Evolutionary conservation across 2,797 vertebrate genomes (phyloP), one percentile per base, ranked within the genome.

Genomic region (Hoplostethus atlanticus): DNA sequence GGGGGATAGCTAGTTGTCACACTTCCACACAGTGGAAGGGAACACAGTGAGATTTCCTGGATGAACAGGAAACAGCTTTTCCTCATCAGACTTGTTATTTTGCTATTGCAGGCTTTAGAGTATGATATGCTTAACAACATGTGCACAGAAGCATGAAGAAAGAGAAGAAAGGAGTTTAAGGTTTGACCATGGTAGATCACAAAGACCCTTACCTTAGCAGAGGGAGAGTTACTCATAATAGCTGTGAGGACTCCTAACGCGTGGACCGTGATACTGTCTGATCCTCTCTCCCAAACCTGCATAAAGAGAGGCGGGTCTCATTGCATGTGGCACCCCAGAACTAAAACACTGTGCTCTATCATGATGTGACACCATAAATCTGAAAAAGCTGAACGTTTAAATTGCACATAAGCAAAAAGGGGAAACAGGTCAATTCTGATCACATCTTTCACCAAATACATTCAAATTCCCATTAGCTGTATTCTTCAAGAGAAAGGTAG

Each of bases 191-290:
- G 46, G 16, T 68, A 25, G 9, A 15, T 56, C 40, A 69, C 28
- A 54, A 2, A 8, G 28, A 6, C 16, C 4, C 92, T 90, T 92
- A 99, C 98, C 96, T 99, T 99, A 80, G 97, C 98, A 0, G 97
- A 97, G 0, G 97, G 95, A 0, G 97, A 99, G 90, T 94, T 96
- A 55, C 95, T 97, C 98, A 99, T 98, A 91, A 99, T 96, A 77
- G 97, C 96, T 0, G 97, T 98, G 71, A 99, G 95, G 68, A 98
- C 98, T 13, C 95, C 81, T 31, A 99, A 81, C 5, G 97, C 98
- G 0, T 98, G 96, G n/a, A 98, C 97, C 0, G 97, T 96, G 31
- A 99, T 97, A 92, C 95, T 92, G 0, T 99, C 97, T 0, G 96
- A 91, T 73, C 94, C 91, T 85, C 92, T 71, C 72, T 96, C 89